Conservation (phyloP, 2,888 invertebrate genomes). For the Bombylius major region DNA sequence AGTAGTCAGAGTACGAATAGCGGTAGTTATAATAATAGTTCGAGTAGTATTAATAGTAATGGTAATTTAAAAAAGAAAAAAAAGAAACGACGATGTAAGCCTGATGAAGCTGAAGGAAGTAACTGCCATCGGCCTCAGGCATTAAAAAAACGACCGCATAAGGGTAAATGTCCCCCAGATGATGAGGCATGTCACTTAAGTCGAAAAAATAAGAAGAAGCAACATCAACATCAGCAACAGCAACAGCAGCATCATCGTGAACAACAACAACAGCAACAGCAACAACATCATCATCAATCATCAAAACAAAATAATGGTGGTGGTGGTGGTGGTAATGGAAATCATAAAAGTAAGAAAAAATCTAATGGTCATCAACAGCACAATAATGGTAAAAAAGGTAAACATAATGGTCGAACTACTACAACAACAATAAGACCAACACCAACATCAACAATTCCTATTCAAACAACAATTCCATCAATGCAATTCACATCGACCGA, state of each 20-base stretch:
- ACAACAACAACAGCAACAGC: slow-evolving; percentile 7
- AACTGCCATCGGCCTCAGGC: slow-evolving; percentile 26
- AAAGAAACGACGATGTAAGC: slow-evolving; percentile 28
- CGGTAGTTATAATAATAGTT: slow-evolving; percentile 20
- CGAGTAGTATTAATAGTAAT: slow-evolving; percentile 9
- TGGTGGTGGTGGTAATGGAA: slow-evolving; percentile 7
- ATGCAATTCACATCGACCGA: slow-evolving; percentile 18
- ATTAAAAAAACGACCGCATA: slow-evolving; percentile 18
- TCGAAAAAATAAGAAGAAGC: slow-evolving; percentile 1
- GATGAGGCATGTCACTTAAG: background rate
- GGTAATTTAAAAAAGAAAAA: slow-evolving; percentile 22
- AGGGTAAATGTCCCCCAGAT: slow-evolving; percentile 5
- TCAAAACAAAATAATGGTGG: slow-evolving; percentile 5
- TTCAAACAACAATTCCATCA: background rate
- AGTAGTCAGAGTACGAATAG: slow-evolving; percentile 12
- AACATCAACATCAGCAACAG: slow-evolving; percentile 9
- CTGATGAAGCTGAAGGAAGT: slow-evolving; percentile 27
- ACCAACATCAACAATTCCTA: slow-evolving; percentile 4
- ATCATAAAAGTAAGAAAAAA: slow-evolving; percentile 17
- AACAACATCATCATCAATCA: slow-evolving; percentile 8
- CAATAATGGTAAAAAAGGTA: slow-evolving; percentile 13
- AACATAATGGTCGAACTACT: background rate
- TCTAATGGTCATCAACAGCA: slow-evolving; percentile 13
- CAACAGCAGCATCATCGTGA: slow-evolving; percentile 8
- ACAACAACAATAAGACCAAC: slow-evolving; percentile 9